Evolutionary conservation across 2,797 vertebrate species (phyloP).

Genomic region (Xenentodon cancila): DNA sequence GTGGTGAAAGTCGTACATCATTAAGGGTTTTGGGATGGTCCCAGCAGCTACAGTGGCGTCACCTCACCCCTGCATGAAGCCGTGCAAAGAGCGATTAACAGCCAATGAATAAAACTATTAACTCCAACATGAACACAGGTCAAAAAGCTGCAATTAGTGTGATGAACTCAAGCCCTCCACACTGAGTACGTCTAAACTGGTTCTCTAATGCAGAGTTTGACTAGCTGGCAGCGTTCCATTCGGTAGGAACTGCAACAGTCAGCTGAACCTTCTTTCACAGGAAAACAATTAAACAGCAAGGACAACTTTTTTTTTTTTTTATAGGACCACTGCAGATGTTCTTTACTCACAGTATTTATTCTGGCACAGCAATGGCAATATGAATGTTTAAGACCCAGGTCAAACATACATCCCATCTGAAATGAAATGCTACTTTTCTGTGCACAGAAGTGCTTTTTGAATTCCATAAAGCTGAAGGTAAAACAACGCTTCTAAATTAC

Average conservation of each 20-base stretch:
- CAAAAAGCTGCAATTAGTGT: slow-evolving; percentile 65
- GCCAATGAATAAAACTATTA: slow-evolving; percentile 65
- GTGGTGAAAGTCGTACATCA: slow-evolving; percentile 15
- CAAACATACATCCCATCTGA: background rate
- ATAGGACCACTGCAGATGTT: background rate
- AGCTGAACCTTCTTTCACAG: background rate
- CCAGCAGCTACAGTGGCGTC: slow-evolving; percentile 13
- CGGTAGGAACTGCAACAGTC: slow-evolving; percentile 16
- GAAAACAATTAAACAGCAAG: background rate
- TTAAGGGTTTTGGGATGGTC: slow-evolving; percentile 15
- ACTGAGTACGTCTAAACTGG: slow-evolving; percentile 47
- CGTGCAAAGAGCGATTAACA: slow-evolving; percentile 36
- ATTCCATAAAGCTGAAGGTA: too few relatives aligned
- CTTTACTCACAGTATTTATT: too few relatives aligned
- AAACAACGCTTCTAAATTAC: too few relatives aligned
- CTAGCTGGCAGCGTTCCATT: slow-evolving; percentile 23
- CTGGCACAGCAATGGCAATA: background rate
- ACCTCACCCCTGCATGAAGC: slow-evolving; percentile 27
- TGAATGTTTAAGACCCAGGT: background rate
- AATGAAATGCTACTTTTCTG: too few relatives aligned
- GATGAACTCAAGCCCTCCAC: slow-evolving; percentile 48
- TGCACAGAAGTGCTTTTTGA: too few relatives aligned
- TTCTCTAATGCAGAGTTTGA: slow-evolving; percentile 56
- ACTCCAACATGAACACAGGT: slow-evolving; percentile 50
- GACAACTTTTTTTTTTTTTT: background rate